A percentile compares a stretch with the other conserved stretches of the same genome.
Conservation (phyloP, 2,113 vertebrate genomes). For the Plectropomus leopardus region DNA sequence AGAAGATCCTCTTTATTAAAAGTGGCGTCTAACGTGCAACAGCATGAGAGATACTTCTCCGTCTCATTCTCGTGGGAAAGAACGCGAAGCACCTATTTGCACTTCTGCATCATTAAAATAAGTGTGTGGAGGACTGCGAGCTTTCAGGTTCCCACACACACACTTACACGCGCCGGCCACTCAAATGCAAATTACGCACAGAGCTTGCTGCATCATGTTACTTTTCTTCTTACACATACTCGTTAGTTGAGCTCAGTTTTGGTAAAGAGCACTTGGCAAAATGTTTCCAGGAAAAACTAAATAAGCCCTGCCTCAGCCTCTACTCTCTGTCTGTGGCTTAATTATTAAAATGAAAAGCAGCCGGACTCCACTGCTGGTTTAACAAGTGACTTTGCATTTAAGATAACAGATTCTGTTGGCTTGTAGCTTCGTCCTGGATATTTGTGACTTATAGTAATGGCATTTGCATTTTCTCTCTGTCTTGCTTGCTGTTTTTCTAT, state of each 20-base stretch:
- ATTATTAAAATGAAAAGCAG: neutral
- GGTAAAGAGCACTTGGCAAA: no score
- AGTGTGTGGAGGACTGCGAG: constrained; percentile 19
- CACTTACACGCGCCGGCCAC: neutral
- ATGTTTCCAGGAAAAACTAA: no score
- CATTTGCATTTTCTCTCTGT: no score
- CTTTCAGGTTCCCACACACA: constrained; percentile 28
- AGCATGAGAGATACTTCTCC: neutral
- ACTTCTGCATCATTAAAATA: constrained; percentile 13
- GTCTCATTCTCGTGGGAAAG: constrained; percentile 45
- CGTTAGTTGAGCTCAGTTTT: neutral
- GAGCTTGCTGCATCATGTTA: neutral
- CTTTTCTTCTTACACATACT: neutral
- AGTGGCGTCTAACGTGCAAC: neutral
- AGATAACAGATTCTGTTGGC: neutral
- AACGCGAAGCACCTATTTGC: constrained; percentile 1
- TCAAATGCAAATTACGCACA: constrained; percentile 33
- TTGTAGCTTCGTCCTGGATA: neutral
- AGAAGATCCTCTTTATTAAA: no score
- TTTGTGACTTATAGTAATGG: neutral
- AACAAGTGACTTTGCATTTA: neutral
- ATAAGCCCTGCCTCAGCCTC: neutral
- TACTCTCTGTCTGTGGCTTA: neutral
- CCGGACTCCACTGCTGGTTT: neutral
- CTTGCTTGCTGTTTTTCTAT: no score